phyloP scores from a whole-genome alignment of 2,888 invertebrate genomes.

The Macrosiphum euphorbiae region DNA sequence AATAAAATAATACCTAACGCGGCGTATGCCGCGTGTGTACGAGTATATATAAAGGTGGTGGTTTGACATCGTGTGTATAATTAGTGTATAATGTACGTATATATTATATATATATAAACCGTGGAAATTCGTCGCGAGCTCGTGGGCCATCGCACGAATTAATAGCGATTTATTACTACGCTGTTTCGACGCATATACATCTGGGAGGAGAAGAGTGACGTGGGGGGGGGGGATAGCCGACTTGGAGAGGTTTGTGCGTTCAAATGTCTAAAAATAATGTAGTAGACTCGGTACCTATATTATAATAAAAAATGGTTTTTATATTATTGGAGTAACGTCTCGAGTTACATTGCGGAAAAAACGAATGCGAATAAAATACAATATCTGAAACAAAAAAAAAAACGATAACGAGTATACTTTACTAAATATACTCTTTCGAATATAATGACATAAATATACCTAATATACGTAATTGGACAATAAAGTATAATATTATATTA shows the following conservation, averaged over 20 bases:
- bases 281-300: not conserved
- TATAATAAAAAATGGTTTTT: not conserved
- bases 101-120: not conserved
- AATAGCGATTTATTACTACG: constrained; percentile 25
- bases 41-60: not conserved
- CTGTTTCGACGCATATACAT: not conserved
- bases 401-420: not conserved
- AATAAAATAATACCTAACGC: constrained; percentile 5
- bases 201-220: not conserved
- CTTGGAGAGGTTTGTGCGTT: not conserved
- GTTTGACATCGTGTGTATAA: constrained; percentile 21
- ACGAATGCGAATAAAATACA: not conserved
- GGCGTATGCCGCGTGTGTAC: not conserved
- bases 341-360: not conserved
- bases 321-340: not conserved
- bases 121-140: not conserved
- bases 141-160: not conserved
- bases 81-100: not conserved
- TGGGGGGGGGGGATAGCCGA: too few relatives aligned
- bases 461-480: not conserved
- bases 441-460: not conserved
- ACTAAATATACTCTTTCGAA: not conserved
- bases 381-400: not conserved
- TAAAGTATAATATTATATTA: not conserved
- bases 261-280: not conserved